Base-by-base conservation (phyloP, 2,113 vertebrate species). In the Tor tambroides region DNA sequence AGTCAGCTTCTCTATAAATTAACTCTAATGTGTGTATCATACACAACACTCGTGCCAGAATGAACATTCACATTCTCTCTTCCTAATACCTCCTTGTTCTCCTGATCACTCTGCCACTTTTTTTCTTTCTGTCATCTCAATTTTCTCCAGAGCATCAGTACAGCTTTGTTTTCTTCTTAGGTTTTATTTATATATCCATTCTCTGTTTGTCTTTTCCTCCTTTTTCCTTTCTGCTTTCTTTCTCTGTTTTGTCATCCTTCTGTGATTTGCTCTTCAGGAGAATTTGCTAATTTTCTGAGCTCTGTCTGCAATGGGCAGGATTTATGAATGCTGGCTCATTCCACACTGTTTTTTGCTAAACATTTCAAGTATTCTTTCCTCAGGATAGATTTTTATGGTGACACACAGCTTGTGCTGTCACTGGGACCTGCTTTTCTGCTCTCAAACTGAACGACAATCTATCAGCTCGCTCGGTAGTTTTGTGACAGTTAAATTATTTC, bases 291-390 rank as follows among this genome's bases (percentile, higher is more conserved):
- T 69, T 26, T 80, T 85, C 56, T 19, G 35, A 41, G 9, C 46
- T 28, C 23, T 32, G 17, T 49, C 43, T 35, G 12, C 26, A 75
- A 2, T 56, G 63, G 79, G 76, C 61, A 65, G 80, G 80, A 88
- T 88, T 86, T 79, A 90, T 85, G 83, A 81, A 86, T 77, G 32
- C 35, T 72, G 59, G 46, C 69, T 88, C 80, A 87, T 89, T 83
- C 59, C 71, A 76, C 81, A 61, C 81, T 67, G 74, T 35, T 86
- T 87, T 86, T 87, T 89, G 85, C 87, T 88, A 72, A 46, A 88
- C 86, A 79, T 87, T 89, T 90, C 69, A 89, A 86, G 82, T 65
- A 86, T 76, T 88, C 83, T 88, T 88, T 86, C 80, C 86, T 72
- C 81, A 63, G 43, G 38, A 86, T 87, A 75, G 83, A 81, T 87